Evolutionary conservation across 2,797 vertebrate genomes (phyloP), one percentile per base, ranked within the genome.

Genomic region (Sebastes oblongus): DNA sequence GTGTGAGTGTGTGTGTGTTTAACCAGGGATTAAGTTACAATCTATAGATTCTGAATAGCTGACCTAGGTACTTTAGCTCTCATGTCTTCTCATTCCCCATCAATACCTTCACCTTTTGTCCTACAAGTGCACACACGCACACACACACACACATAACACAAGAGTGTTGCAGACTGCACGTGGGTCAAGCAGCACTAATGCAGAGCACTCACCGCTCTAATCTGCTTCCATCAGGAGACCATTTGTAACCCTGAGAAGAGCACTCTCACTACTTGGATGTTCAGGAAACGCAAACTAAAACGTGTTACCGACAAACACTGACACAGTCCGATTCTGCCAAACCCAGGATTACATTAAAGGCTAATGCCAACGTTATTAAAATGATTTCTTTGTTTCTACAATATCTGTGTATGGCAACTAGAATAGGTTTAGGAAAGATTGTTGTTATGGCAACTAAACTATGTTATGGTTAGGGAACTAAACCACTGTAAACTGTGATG

Each of bases 71-170:
- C 74, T 84, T 78, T 73, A 54, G 73, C 27, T 79, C 65, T 50
- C 66, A 27, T 52, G 54, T 67, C 71, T n/a, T 78, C 75, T 81
- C 66, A 61, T 64, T 80, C 64, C 52, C 66, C 82, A 75, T 88
- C 82, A 85, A 88, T 90, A 84, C 27, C 46, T 69, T 89, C 81
- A 83, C 81, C 87, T 82, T 88, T 81, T 75, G 80, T 82, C 70
- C 77, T 80, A 42, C 34, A 39, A 60, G 16, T 22, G 11, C 46
- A 27, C 46, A 2, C 8, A 4, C 34, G 11, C 36, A 1, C 8
- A 5, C 32, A 6, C 36, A 6, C 34, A 20, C 30, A 0, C 29
- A 29, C 34, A 39, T n/a, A 20, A 16, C 7, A 32, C 46, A n/a
- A 24, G 29, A 62, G 60, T 62, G 30, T 62, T 34, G 30, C 54